Conservation (phyloP, 2,888 invertebrate species). For the Cheilosia vulpina region DNA sequence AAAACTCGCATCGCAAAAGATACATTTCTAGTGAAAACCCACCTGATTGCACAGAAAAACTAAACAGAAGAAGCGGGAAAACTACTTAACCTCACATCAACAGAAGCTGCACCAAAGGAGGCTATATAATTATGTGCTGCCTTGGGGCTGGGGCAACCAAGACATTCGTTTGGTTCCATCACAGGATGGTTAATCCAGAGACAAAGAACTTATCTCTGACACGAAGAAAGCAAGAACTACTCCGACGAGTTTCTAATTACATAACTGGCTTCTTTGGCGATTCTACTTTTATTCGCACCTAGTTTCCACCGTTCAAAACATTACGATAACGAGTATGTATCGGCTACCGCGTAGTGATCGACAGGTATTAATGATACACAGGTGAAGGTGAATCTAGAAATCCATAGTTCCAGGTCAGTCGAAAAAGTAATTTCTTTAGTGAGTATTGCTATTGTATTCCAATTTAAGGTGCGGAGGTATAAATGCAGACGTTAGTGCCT, state of each 20-base stretch:
- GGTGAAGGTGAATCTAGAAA: constrained; percentile 18
- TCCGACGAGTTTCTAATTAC: constrained; percentile 47
- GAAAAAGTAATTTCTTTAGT: constrained; percentile 13
- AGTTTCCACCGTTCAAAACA: constrained; percentile 20
- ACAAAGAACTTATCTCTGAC: constrained; percentile 52
- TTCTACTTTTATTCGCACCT: constrained; percentile 52
- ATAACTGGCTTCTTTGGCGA: constrained; percentile 10
- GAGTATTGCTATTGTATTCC: background rate
- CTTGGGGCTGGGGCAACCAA: constrained; percentile 27
- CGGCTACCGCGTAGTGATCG: constrained; percentile 46
- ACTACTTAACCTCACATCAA: constrained; percentile 68
- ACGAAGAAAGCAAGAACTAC: constrained; percentile 54
- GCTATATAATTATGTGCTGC: constrained; percentile 48
- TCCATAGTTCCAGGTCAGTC: constrained; percentile 36
- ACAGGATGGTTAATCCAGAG: background rate
- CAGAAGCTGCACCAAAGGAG: constrained; percentile 49
- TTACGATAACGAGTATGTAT: background rate
- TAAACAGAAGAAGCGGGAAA: constrained; percentile 69
- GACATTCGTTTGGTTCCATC: background rate
- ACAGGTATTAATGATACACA: constrained; percentile 42
- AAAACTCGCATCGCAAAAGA: constrained; percentile 22
- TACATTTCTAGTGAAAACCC: constrained; percentile 66
- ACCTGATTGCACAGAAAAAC: constrained; percentile 66
- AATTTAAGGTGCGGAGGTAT: background rate
- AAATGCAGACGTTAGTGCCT: background rate